Percentiles rank a stretch among this genome's conserved stretches.
Evolutionary conservation across 1,140 invertebrate species (phyloP).

Genomic region (Scaptomyza montana): DNA sequence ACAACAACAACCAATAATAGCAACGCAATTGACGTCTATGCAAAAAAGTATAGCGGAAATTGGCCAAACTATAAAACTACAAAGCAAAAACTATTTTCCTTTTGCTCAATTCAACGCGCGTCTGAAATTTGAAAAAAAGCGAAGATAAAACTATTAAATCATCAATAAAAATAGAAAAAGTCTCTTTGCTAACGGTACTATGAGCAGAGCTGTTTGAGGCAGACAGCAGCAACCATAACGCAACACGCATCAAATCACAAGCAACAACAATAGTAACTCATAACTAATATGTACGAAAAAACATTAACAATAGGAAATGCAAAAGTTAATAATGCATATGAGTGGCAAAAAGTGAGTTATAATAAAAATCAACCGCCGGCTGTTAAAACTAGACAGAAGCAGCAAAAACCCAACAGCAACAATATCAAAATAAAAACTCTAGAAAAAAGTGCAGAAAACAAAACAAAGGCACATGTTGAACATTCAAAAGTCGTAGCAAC

Average conservation of each 20-base stretch:
- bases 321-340: conserved; percentile 81
- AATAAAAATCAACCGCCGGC: conserved; percentile 55
- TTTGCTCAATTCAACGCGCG: conserved; percentile 60
- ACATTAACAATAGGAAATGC: conserved; percentile 73
- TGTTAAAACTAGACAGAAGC: conserved; percentile 30
- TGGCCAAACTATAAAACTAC: conserved; percentile 33
- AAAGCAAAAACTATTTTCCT: conserved; percentile 27
- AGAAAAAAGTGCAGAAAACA: conserved; percentile 49
- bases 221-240: conserved; percentile 26
- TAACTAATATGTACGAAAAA: conserved; percentile 81
- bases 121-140: conserved; percentile 56
- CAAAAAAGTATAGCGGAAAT: conserved; percentile 42
- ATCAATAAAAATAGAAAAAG: conserved; percentile 73
- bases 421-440: conserved; percentile 37
- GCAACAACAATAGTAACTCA: conserved; percentile 34
- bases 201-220: conserved; percentile 65
- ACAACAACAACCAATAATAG: conserved; percentile 28
- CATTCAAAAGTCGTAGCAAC: conserved; percentile 18
- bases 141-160: conserved; percentile 64
- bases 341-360: conserved; percentile 80
- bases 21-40: conserved; percentile 38
- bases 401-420: conserved; percentile 33
- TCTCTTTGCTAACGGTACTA: conserved; percentile 61
- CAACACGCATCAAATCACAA: conserved; percentile 68
- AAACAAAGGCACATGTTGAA: conserved; percentile 36